phyloP scores from a whole-genome alignment of 2,113 vertebrate species.

The Origma solitaria region DNA sequence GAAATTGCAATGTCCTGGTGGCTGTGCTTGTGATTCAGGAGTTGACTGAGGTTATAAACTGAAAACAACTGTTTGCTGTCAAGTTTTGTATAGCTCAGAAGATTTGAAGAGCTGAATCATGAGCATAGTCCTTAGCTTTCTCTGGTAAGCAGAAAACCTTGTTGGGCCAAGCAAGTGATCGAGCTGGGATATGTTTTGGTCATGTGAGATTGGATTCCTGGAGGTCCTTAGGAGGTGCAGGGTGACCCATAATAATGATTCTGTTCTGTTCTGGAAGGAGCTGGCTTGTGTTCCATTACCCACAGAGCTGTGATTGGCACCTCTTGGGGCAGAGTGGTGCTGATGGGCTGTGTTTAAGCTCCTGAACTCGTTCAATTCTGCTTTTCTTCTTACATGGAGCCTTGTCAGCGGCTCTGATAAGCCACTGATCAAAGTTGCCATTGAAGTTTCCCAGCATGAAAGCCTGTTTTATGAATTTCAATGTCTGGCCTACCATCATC shows the following conservation, averaged over 20 bases:
- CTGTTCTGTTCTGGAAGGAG: background rate
- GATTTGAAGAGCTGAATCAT: background rate
- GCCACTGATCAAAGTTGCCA: conserved; percentile 2
- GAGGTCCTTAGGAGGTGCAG: background rate
- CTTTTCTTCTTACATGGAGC: background rate
- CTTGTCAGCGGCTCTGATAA: background rate
- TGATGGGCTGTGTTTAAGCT: background rate
- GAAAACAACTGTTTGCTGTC: background rate
- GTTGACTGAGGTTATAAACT: background rate
- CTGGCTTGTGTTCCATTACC: background rate
- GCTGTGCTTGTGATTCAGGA: background rate
- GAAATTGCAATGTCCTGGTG: background rate
- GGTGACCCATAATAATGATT: background rate
- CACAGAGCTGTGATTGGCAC: background rate
- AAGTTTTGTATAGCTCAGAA: background rate
- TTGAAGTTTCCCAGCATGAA: conserved; percentile 2
- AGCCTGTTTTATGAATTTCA: background rate
- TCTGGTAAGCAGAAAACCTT: background rate
- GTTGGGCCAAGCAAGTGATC: background rate
- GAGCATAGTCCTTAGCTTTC: background rate
- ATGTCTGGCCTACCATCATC: background rate
- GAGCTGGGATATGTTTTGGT: background rate
- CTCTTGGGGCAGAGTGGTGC: background rate
- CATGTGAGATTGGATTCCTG: background rate
- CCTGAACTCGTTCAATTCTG: background rate